Conservation (phyloP, 2,797 vertebrate genomes). For the Linurgus olivaceus region DNA sequence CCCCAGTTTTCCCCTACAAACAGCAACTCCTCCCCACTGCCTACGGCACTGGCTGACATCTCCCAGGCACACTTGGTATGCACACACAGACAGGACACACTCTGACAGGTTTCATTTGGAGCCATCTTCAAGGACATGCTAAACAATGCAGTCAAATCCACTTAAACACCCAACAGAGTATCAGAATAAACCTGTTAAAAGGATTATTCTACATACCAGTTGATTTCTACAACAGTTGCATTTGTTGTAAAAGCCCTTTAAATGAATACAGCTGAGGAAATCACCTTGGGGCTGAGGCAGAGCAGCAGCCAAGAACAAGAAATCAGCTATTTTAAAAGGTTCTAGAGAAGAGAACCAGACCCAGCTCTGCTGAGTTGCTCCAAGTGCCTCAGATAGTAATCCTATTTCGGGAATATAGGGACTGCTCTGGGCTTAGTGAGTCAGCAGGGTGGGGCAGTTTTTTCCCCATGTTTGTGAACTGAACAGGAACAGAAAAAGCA, state of each 20-base stretch:
- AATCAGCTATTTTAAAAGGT: not conserved
- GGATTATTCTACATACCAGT: slow-evolving; percentile 1
- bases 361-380: not conserved
- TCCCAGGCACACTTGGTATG: not conserved
- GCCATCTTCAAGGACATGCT: slow-evolving; percentile 29
- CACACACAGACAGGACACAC: not conserved
- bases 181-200: slow-evolving; percentile 39
- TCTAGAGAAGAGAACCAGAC: not conserved
- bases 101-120: not conserved
- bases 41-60: not conserved
- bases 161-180: not conserved
- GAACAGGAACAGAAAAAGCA: slow-evolving; percentile 21
- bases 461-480: slow-evolving; percentile 37
- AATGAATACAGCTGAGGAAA: not conserved
- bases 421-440: slow-evolving; percentile 39
- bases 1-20: not conserved
- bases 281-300: not conserved
- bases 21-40: not conserved
- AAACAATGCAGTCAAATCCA: slow-evolving; percentile 22
- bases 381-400: slow-evolving; percentile 6
- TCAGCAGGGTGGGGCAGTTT: slow-evolving; percentile 53
- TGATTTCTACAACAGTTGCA: not conserved
- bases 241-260: slow-evolving; percentile 32
- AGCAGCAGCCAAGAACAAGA: not conserved
- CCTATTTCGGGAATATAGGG: slow-evolving; percentile 39